These are phyloP conservation scores for Sterna hirundo DNA, from an alignment of 2,113 vertebrate species.

Conservation along the genomic window DNA sequence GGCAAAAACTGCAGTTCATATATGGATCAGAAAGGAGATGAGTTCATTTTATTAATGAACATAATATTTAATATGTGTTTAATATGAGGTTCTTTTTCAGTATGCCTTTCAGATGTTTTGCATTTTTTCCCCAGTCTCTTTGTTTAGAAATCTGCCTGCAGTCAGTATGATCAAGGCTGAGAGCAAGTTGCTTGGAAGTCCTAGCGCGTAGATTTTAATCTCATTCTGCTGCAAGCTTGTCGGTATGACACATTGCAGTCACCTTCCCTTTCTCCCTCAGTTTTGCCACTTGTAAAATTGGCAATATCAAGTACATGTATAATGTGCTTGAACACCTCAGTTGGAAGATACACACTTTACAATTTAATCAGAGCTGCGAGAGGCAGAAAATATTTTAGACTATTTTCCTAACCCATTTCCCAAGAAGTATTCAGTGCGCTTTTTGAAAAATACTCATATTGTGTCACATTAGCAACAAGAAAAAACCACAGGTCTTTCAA, in stretches of 20 bases:
- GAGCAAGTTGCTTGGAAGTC: not conserved
- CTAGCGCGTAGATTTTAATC: not conserved
- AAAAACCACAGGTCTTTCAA: not conserved
- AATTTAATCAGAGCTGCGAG: not conserved
- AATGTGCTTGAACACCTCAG: not conserved
- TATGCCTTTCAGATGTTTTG: not conserved
- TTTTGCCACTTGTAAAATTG: not conserved
- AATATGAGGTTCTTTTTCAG: not conserved
- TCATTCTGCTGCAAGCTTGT: not conserved
- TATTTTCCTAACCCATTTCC: not conserved
- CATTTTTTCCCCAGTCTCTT: not conserved
- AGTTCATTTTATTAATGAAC: not conserved
- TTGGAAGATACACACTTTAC: not conserved
- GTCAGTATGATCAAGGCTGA: not conserved
- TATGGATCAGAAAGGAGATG: not conserved
- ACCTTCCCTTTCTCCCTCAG: not conserved
- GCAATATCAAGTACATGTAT: not conserved
- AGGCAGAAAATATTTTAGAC: not conserved
- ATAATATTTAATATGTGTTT: not conserved
- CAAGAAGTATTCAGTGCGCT: not conserved
- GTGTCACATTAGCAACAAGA: not conserved
- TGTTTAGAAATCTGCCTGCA: not conserved
- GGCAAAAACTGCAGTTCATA: not conserved
- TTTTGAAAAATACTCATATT: not conserved
- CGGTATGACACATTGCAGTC: not conserved